These are phyloP conservation scores for Anolis apletophallus DNA, from an alignment of 2,797 vertebrate genomes.

Conservation along the genomic window DNA sequence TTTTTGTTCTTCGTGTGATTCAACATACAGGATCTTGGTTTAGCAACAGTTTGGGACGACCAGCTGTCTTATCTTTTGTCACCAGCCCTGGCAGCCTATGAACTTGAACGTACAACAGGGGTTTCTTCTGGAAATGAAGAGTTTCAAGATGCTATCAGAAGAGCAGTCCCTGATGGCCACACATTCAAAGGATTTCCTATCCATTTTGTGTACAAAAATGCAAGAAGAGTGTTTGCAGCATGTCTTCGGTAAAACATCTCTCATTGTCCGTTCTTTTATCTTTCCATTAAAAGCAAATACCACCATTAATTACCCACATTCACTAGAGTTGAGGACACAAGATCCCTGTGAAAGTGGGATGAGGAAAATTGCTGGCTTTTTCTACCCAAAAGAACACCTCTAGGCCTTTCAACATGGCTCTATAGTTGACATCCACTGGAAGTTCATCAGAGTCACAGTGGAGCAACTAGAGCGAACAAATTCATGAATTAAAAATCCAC, in stretches of 20 bases:
- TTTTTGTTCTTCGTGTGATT: conserved; percentile 29
- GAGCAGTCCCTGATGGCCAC: conserved; percentile 94
- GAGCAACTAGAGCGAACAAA: too few relatives aligned
- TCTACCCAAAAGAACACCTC: too few relatives aligned
- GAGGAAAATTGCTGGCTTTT: too few relatives aligned
- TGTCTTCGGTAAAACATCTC: conserved; percentile 86
- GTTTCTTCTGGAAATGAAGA: conserved; percentile 95
- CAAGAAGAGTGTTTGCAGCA: conserved; percentile 90
- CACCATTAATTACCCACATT: background rate
- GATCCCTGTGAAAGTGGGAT: too few relatives aligned
- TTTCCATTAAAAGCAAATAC: background rate
- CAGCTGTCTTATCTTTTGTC: conserved; percentile 95
- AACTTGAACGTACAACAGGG: conserved; percentile 90
- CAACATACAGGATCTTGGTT: conserved; percentile 86
- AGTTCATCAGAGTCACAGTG: too few relatives aligned
- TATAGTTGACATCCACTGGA: too few relatives aligned
- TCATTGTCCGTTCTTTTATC: background rate
- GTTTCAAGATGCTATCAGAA: conserved; percentile 94
- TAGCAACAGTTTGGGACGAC: conserved; percentile 94
- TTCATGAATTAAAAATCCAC: too few relatives aligned
- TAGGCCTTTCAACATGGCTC: too few relatives aligned
- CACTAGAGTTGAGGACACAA: too few relatives aligned
- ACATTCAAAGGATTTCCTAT: conserved; percentile 99
- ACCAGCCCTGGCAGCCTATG: conserved; percentile 91
- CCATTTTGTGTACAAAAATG: conserved; percentile 92